Conservation (phyloP, 92 coral and sea anemone species). For the Desmophyllum pertusum region DNA sequence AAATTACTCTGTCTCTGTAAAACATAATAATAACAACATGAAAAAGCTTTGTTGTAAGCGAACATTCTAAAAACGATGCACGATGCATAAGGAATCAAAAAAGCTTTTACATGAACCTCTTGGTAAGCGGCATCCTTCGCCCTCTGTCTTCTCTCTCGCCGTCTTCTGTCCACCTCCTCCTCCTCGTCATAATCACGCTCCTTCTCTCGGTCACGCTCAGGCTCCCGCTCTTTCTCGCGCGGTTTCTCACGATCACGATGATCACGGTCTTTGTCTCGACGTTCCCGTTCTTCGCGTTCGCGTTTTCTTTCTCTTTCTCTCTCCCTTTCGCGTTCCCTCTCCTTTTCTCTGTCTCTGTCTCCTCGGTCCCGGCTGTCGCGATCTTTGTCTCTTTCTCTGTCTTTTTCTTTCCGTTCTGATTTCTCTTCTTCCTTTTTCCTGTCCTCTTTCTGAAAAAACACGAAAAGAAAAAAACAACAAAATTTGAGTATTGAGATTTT, state of each 20-base stretch:
- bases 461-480: not conserved
- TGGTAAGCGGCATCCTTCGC: conserved; percentile 88
- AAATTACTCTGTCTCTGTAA: too few relatives aligned
- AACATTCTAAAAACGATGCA: too few relatives aligned
- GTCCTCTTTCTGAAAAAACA: conserved; percentile 75
- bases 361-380: conserved; percentile 56
- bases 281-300: conserved; percentile 78
- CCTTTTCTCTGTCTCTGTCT: conserved; percentile 60
- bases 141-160: conserved; percentile 83
- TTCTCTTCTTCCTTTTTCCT: conserved; percentile 80
- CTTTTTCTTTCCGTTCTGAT: conserved; percentile 56
- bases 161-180: conserved; percentile 82
- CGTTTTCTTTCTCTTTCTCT: conserved; percentile 57
- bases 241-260: conserved; percentile 67
- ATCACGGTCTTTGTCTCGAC: conserved; percentile 81
- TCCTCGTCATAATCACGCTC: conserved; percentile 90
- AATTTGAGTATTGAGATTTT: not conserved
- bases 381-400: conserved; percentile 45
- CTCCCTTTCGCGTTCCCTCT: conserved; percentile 66
- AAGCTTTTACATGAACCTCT: conserved; percentile 65
- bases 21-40: too few relatives aligned
- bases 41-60: too few relatives aligned
- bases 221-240: too few relatives aligned
- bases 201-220: conserved; percentile 66
- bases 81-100: not conserved